These are phyloP conservation scores for Barnardius zonarius DNA, from an alignment of 2,113 vertebrate species.

Conservation along the genomic window DNA sequence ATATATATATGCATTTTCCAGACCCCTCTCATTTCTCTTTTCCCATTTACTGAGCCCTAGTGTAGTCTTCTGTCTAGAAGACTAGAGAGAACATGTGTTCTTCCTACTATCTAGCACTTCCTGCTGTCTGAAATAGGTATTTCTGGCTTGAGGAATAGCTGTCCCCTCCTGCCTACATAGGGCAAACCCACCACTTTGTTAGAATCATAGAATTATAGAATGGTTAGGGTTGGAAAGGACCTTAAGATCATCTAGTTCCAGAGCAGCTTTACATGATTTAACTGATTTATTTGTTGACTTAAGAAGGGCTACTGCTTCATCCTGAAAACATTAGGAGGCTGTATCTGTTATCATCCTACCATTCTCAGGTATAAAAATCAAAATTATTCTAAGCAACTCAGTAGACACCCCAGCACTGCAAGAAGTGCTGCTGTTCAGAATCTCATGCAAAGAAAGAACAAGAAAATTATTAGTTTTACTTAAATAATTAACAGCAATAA, in stretches of 20 bases:
- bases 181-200: neutral
- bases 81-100: neutral
- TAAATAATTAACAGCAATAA: neutral
- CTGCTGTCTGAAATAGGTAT: neutral
- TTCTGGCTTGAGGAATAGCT: neutral
- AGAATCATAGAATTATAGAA: neutral
- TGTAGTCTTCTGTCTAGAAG: neutral
- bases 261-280: neutral
- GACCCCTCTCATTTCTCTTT: neutral
- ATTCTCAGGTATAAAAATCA: neutral
- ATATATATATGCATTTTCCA: neutral
- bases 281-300: neutral
- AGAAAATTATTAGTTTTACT: neutral
- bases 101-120: neutral
- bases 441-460: neutral
- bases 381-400: neutral
- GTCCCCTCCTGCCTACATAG: accelerated
- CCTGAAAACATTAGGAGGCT: neutral
- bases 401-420: neutral
- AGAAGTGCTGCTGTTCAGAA: neutral
- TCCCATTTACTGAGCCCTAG: neutral
- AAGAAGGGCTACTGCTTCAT: neutral
- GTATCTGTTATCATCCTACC: neutral
- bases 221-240: neutral
- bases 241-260: neutral